Conservation (phyloP, 2,113 vertebrate species). For the Poecile atricapillus region DNA sequence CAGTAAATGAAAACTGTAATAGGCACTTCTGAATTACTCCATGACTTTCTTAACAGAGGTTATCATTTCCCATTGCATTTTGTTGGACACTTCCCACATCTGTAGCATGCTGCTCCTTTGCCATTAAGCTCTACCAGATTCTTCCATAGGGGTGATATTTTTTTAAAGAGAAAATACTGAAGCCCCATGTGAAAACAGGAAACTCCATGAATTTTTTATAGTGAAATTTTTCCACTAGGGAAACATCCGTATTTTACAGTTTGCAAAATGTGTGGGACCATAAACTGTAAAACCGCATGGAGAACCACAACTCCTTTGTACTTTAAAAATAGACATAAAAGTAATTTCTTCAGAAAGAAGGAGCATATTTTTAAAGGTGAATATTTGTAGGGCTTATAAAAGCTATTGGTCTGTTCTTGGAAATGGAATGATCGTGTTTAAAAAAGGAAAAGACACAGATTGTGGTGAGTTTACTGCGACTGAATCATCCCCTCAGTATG, state of each 20-base stretch:
- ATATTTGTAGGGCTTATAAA: slow-evolving; percentile 33
- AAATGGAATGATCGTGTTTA: background rate
- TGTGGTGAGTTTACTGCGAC: background rate
- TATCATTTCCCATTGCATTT: background rate
- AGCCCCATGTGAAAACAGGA: slow-evolving; percentile 51
- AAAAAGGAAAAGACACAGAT: slow-evolving; percentile 28
- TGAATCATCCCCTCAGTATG: slow-evolving; percentile 23
- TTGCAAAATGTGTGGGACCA: slow-evolving; percentile 53
- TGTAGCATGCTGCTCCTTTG: background rate
- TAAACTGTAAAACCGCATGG: slow-evolving; percentile 37
- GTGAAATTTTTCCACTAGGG: slow-evolving; percentile 48
- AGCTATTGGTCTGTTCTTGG: slow-evolving; percentile 7
- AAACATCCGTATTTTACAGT: slow-evolving; percentile 54
- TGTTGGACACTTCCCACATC: background rate
- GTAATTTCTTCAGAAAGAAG: slow-evolving; percentile 47
- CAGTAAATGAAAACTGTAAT: background rate
- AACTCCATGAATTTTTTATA: slow-evolving; percentile 54
- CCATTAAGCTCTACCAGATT: background rate
- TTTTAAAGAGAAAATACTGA: slow-evolving; percentile 26
- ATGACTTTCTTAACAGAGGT: background rate
- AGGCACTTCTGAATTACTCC: background rate
- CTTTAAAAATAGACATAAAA: slow-evolving; percentile 60
- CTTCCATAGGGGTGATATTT: slow-evolving; percentile 1
- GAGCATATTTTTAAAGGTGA: slow-evolving; percentile 41
- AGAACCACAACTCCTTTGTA: slow-evolving; percentile 57